Evolutionary conservation across 64 coral and sea anemone species (phyloP).

Genomic region (Astreopora myriophthalma): DNA sequence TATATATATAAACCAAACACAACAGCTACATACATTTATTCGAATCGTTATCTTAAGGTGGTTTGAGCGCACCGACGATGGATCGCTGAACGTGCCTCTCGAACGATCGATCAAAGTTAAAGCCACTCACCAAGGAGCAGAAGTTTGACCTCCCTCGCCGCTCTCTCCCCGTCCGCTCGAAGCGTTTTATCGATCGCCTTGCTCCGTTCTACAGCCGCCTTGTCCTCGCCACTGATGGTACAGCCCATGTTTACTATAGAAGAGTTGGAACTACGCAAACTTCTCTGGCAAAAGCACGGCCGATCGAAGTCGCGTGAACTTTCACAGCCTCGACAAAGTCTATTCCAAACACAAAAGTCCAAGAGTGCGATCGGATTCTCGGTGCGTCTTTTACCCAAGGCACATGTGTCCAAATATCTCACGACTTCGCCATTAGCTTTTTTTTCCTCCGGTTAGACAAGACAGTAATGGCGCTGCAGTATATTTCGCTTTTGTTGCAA

Average conservation of each 20-base stretch:
- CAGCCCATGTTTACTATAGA: conserved; percentile 86
- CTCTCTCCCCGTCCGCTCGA: conserved; percentile 95
- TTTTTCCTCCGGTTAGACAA: conserved; percentile 35
- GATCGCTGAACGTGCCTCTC: conserved; percentile 33
- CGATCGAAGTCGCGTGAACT: conserved; percentile 42
- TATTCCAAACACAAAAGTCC: background rate
- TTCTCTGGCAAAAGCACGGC: conserved; percentile 51
- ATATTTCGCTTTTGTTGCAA: conserved; percentile 75
- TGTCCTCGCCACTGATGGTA: conserved; percentile 98
- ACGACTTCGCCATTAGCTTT: conserved; percentile 89
- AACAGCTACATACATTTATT: background rate
- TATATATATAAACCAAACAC: conserved; percentile 1
- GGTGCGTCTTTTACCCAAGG: background rate
- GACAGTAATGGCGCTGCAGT: conserved; percentile 8
- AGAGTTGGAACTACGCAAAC: conserved; percentile 32
- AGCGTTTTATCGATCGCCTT: conserved; percentile 99
- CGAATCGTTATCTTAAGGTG: background rate
- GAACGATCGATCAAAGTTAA: background rate
- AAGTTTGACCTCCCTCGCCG: conserved; percentile 96
- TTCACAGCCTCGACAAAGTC: conserved; percentile 17
- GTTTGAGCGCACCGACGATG: background rate
- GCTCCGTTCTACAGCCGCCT: conserved; percentile 97
- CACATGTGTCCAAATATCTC: conserved; percentile 45
- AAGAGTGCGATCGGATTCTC: background rate
- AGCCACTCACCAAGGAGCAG: conserved; percentile 87